These are phyloP conservation scores for Drosophila testacea DNA, from an alignment of 2,888 invertebrate genomes.

Conservation along the genomic window DNA sequence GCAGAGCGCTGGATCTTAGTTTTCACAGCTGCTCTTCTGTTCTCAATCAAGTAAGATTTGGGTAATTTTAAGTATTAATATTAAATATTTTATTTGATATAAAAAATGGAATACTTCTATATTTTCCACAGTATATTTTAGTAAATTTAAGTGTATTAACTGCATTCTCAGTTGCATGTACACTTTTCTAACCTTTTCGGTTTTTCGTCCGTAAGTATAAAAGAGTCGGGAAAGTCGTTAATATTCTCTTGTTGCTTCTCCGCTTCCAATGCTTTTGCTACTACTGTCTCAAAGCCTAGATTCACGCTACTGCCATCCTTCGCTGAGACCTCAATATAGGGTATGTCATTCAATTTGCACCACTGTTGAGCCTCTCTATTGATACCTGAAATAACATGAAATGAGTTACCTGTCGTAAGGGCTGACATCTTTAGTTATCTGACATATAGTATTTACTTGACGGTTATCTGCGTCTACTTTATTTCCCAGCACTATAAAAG, in stretches of 20 bases:
- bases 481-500: constrained; percentile 99
- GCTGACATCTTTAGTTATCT: too few relatives aligned
- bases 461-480: constrained; percentile 97
- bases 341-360: constrained; percentile 99
- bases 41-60: neutral
- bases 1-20: neutral
- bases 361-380: constrained; percentile 94
- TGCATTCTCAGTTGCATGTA: neutral
- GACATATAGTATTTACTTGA: constrained; percentile 86
- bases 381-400: neutral
- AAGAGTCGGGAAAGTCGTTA: constrained; percentile 63
- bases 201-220: neutral
- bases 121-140: neutral
- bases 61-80: neutral
- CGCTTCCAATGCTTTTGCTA: constrained; percentile 96
- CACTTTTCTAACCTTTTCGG: neutral
- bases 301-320: constrained; percentile 99
- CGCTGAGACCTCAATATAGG: constrained; percentile 99
- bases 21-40: constrained; percentile 5
- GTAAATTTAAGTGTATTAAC: too few relatives aligned
- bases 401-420: neutral
- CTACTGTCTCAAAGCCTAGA: constrained; percentile 99
- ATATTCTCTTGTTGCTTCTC: constrained; percentile 85
- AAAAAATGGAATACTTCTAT: too few relatives aligned
- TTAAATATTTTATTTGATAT: too few relatives aligned